Evolutionary conservation across 2,797 vertebrate species (phyloP), one percentile per base, ranked within the genome.

Genomic region (Sebastes diploproa): DNA sequence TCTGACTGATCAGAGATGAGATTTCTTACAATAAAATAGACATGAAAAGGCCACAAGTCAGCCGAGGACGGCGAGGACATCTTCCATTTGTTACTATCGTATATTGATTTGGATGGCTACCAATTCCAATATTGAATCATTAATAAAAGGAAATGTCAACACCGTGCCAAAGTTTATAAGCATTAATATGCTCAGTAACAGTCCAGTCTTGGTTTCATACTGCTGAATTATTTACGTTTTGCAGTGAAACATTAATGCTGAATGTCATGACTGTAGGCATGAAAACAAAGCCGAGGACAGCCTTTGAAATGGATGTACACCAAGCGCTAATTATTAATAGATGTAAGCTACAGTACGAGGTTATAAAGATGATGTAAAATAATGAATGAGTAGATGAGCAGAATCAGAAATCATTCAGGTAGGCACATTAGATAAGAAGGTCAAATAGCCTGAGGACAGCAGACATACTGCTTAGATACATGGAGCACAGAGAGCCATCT

Each of bases 111-210:
- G 80, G 68, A 88, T 27, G 36, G 58, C 63, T 50, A 80, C 81
- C 79, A 81, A 58, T 86, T 77, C 42, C 34, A 88, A 84, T 85
- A 86, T 63, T 75, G 65, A 86, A 78, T 90, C 82, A 86, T 87
- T 87, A 81, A 89, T 89, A 80, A 87, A 85, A 85, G 79, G 74
- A 89, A 88, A 90, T 75, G 64, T 85, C 85, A 83, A 75, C 77
- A 77, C 76, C 72, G 61, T 81, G 78, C 62, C 77, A 86, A 82
- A 79, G 81, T 78, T 6, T 74, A 63, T 67, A 52, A 74, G 80
- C 84, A 76, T 60, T 34, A 64, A 88, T 76, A 78, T 75, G 86
- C 81, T 72, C 14, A 59, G 75, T 82, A 84, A 80, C 72, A 74
- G 75, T 73, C 74, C 67, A 69, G 60, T 75, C 77, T 73, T 77